A percentile compares a stretch with the other conserved stretches of the same genome.
Evolutionary conservation across 2,888 invertebrate species (phyloP).

Genomic region (Flexamia atlantica): DNA sequence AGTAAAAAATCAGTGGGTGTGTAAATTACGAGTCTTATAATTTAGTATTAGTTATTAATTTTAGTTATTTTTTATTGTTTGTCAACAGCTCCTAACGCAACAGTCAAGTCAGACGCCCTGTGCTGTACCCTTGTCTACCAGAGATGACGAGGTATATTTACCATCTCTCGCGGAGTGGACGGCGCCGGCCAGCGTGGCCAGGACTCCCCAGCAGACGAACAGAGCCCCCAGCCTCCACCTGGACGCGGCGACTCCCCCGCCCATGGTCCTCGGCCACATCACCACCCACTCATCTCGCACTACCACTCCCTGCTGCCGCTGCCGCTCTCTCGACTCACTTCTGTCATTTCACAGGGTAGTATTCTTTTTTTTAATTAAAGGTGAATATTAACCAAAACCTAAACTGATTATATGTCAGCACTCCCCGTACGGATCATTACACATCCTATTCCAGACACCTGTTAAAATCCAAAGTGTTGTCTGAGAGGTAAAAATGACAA

Average conservation of each 20-base stretch:
- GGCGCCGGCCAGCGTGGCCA: slow-evolving; percentile 66
- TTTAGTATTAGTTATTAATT: too few relatives aligned
- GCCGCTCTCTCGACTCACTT: background rate
- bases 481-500: background rate
- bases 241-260: slow-evolving; percentile 30
- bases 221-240: slow-evolving; percentile 64
- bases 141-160: slow-evolving; percentile 20
- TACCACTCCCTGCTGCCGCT: background rate
- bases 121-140: too few relatives aligned
- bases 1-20: too few relatives aligned
- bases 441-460: background rate
- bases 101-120: too few relatives aligned
- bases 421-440: background rate
- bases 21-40: too few relatives aligned
- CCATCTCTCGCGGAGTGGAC: slow-evolving; percentile 67
- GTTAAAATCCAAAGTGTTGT: background rate
- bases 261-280: slow-evolving; percentile 34
- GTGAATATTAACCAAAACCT: too few relatives aligned
- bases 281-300: background rate
- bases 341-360: background rate
- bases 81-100: too few relatives aligned
- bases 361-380: background rate
- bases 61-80: too few relatives aligned
- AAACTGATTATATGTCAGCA: background rate
- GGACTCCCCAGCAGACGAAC: slow-evolving; percentile 64